Conservation (phyloP, 2,797 vertebrate genomes). For the Tenualosa ilisha region DNA sequence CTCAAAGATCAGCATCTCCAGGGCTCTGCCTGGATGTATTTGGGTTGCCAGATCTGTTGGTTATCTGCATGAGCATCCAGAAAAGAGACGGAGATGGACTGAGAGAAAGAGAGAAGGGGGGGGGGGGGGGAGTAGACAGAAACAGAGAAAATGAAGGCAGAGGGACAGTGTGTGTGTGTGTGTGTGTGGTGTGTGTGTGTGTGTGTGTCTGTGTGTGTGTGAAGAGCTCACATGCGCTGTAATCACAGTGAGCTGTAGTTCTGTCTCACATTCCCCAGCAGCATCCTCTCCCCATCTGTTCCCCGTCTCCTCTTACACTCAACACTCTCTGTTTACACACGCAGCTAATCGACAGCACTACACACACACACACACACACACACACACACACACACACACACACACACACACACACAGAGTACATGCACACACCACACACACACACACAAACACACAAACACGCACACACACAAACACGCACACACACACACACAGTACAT, state of each 20-base stretch:
- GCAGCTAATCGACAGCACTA: neutral
- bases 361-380: neutral
- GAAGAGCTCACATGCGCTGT: neutral
- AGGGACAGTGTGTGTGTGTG: neutral
- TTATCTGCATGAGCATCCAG: neutral
- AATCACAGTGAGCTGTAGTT: slow-evolving; percentile 32
- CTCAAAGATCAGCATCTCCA: neutral
- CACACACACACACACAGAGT: neutral
- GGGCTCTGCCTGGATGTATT: neutral
- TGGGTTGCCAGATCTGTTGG: neutral
- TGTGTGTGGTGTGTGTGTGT: no score
- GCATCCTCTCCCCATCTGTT: slow-evolving; percentile 52
- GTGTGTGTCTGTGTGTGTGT: neutral
- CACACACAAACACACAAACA: neutral
- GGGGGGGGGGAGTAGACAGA: neutral
- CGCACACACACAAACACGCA: neutral
- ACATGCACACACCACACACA: neutral
- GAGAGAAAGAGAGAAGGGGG: neutral
- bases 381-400: neutral
- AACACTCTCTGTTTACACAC: slow-evolving; percentile 52
- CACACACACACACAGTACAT: neutral
- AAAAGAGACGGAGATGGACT: neutral
- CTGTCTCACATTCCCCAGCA: slow-evolving; percentile 51
- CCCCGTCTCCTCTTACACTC: slow-evolving; percentile 51
- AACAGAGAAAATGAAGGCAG: neutral